Conservation (phyloP, 2,113 vertebrate genomes). For the Phaethornis superciliosus region DNA sequence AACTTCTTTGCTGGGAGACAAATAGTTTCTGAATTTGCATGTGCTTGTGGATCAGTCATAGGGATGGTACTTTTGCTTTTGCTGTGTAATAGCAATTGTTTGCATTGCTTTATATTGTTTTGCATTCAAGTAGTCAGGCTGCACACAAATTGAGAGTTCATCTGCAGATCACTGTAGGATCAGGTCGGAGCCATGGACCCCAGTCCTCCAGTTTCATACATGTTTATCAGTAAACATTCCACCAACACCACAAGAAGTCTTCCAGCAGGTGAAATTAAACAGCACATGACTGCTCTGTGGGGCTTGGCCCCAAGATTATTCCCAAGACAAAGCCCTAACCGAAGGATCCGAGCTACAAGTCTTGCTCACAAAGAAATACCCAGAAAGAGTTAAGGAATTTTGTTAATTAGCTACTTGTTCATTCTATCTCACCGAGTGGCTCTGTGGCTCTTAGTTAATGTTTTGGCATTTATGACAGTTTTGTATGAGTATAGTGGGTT, state of each 20-base stretch:
- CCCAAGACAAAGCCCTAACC: neutral
- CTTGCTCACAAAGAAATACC: neutral
- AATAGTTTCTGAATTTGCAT: constrained; percentile 37
- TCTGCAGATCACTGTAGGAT: neutral
- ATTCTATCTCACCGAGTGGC: neutral
- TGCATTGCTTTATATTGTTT: neutral
- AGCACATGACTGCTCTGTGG: neutral
- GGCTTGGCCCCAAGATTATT: neutral
- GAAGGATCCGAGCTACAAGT: neutral
- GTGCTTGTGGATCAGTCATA: neutral
- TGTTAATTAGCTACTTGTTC: neutral
- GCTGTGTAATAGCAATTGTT: constrained; percentile 17
- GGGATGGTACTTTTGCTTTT: neutral
- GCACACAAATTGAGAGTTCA: neutral
- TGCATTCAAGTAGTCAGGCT: neutral
- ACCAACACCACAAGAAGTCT: neutral
- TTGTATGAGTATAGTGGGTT: fast-evolving
- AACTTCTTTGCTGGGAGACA: neutral
- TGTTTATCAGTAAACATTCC: neutral
- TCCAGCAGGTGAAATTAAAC: neutral
- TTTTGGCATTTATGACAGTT: neutral
- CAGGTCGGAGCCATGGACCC: neutral
- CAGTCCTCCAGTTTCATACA: neutral
- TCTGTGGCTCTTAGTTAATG: neutral
- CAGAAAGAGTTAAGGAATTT: neutral